Percentiles rank a stretch among this genome's conserved stretches.
These are phyloP conservation scores for Poeciliopsis occidentalis DNA, from an alignment of 2,113 vertebrate species.

Conservation along the genomic window DNA sequence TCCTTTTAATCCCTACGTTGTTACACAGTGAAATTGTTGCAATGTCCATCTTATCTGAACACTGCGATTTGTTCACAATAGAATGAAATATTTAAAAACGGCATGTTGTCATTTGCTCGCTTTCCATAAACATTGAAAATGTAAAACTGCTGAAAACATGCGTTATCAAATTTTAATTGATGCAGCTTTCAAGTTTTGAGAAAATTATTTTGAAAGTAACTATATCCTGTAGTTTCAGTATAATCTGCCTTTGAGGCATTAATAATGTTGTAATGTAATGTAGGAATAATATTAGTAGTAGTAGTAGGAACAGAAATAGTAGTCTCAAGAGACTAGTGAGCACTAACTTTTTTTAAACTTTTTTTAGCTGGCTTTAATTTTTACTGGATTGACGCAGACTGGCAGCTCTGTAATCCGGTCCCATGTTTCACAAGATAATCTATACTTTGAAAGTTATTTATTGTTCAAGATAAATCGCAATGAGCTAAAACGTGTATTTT, in stretches of 20 bases:
- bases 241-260: too few species aligned
- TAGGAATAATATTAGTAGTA: too few species aligned
- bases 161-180: background rate
- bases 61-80: background rate
- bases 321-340: too few species aligned
- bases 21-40: too few species aligned
- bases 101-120: background rate
- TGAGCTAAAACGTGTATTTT: background rate
- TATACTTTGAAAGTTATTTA: too few species aligned
- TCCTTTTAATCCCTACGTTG: too few species aligned
- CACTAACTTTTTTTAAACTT: too few species aligned
- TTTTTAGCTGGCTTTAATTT: background rate
- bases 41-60: background rate
- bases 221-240: background rate
- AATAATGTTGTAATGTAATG: too few species aligned
- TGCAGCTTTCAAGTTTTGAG: background rate
- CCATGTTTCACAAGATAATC: background rate
- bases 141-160: background rate
- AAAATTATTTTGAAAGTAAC: background rate
- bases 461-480: background rate
- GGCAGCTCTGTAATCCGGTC: background rate
- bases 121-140: background rate
- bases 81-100: background rate
- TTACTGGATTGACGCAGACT: background rate
- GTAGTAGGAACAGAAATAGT: too few species aligned